A percentile compares a stretch with the other conserved stretches of the same genome.
Conservation (phyloP, 2,888 invertebrate species). For the Drosophila nr. perissopoda region DNA sequence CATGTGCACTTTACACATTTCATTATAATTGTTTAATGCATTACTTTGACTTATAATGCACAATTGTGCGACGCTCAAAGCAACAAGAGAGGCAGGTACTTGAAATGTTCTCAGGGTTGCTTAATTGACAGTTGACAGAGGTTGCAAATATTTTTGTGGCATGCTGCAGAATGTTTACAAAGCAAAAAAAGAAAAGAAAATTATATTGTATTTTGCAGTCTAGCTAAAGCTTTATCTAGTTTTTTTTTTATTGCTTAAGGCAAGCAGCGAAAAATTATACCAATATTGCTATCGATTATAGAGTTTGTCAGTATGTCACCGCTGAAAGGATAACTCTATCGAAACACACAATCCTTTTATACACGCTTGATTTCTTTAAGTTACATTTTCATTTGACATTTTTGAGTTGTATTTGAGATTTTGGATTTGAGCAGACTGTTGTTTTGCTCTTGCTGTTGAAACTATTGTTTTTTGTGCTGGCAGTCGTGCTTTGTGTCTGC, state of each 20-base stretch:
- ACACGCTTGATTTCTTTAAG: background rate
- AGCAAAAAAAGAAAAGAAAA: background rate
- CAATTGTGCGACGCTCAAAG: conserved; percentile 12
- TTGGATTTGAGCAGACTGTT: conserved; percentile 5
- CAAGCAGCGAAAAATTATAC: background rate
- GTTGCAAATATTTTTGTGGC: conserved; percentile 16
- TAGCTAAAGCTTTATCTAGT: background rate
- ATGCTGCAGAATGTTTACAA: background rate
- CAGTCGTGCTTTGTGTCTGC: conserved; percentile 17
- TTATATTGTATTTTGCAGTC: background rate
- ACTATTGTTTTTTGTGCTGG: background rate
- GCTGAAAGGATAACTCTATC: background rate
- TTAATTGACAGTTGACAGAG: conserved; percentile 23
- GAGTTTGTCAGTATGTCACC: background rate
- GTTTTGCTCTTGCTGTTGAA: conserved; percentile 1
- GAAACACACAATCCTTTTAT: background rate
- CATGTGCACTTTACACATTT: conserved; percentile 36
- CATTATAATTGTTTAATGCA: conserved; percentile 30
- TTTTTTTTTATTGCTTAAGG: background rate
- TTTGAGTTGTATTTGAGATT: background rate
- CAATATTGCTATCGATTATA: no score
- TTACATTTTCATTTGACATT: background rate
- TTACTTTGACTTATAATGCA: background rate
- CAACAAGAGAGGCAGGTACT: conserved; percentile 11
- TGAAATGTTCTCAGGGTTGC: conserved; percentile 18